A percentile compares a stretch with the other conserved stretches of the same genome.
Evolutionary conservation across 2,113 vertebrate species (phyloP).

Genomic region (Podiceps cristatus): DNA sequence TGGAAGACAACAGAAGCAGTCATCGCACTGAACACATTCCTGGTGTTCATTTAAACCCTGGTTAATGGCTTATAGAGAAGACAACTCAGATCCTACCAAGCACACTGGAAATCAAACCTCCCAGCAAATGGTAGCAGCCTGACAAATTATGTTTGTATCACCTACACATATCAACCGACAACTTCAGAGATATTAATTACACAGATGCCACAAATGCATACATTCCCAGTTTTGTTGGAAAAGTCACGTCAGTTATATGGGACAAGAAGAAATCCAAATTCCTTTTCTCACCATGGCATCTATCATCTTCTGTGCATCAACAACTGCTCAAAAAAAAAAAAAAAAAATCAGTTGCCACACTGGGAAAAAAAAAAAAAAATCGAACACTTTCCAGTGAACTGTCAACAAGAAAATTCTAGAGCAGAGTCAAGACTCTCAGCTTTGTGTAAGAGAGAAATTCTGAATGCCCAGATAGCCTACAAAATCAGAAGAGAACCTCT

Average conservation of each 20-base stretch:
- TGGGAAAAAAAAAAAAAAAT: not conserved
- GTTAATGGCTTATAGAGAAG: not conserved
- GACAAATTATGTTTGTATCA: not conserved
- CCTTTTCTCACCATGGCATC: not conserved
- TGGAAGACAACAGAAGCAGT: not conserved
- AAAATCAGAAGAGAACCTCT: not conserved
- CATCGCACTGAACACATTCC: not conserved
- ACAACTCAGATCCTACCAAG: not conserved
- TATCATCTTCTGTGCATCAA: not conserved
- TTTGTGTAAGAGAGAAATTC: not conserved
- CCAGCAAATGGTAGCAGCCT: not conserved
- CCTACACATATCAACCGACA: not conserved
- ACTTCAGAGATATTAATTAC: not conserved
- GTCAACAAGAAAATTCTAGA: not conserved
- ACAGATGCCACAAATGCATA: not conserved
- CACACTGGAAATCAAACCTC: not conserved
- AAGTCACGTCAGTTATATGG: not conserved
- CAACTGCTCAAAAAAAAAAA: not conserved
- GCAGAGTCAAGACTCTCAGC: not conserved
- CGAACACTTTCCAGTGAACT: not conserved
- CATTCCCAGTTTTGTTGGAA: not conserved
- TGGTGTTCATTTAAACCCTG: not conserved
- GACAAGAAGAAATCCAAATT: conserved; percentile 13
- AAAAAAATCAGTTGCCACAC: not conserved
- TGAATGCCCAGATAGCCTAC: not conserved